A percentile compares a stretch with the other conserved stretches of the same genome.
These are phyloP conservation scores for Achatina immaculata DNA, from an alignment of 1,140 invertebrate genomes.

Conservation along the genomic window DNA sequence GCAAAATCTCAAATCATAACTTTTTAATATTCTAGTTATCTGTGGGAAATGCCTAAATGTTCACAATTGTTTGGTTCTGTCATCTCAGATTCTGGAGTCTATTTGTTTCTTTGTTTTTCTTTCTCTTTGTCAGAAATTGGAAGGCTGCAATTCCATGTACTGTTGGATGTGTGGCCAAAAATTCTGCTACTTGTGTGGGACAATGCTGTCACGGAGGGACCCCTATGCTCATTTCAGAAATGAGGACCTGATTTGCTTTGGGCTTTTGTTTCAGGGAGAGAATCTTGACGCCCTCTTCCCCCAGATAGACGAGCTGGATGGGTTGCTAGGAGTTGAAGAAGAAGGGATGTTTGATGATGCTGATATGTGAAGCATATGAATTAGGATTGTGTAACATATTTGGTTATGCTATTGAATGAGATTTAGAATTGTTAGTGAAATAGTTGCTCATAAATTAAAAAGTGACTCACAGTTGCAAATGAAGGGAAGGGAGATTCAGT, in stretches of 20 bases:
- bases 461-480: no score
- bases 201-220: background rate
- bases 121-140: conserved; percentile 23
- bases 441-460: no score
- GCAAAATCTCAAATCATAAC: no score
- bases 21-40: no score
- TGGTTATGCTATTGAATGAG: no score
- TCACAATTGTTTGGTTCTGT: no score
- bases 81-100: no score
- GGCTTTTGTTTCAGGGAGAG: conserved; percentile 15
- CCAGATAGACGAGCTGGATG: background rate
- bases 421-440: no score
- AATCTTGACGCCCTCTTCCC: background rate
- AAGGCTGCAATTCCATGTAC: conserved; percentile 23
- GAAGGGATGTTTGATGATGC: conserved; percentile 35
- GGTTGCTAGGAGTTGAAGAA: conserved; percentile 5
- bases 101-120: background rate
- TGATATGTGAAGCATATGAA: background rate
- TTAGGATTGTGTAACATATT: no score
- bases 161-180: conserved; percentile 21
- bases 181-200: conserved; percentile 27
- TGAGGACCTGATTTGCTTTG: background rate
- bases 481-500: no score
- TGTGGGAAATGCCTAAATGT: no score
- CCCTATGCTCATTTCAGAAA: conserved; percentile 25